phyloP scores from a whole-genome alignment of 35 echinoderm and acorn worm species.

The Lytechinus pictus region DNA sequence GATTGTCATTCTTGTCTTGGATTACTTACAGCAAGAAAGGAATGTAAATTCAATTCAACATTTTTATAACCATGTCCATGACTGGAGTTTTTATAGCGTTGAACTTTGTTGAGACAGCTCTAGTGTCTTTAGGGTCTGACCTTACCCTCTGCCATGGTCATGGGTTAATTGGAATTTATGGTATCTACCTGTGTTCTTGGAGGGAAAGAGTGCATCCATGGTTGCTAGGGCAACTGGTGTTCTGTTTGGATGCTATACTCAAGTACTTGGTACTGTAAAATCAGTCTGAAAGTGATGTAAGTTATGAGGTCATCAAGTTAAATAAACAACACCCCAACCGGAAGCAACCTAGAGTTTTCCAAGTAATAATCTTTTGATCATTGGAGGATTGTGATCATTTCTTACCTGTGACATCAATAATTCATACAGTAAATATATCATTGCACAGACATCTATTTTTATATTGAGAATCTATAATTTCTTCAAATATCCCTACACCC shows the following conservation, averaged over 20 bases:
- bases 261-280: neutral
- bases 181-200: neutral
- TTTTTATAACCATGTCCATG: neutral
- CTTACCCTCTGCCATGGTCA: neutral
- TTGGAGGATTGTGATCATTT: neutral
- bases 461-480: conserved; percentile 16
- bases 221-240: neutral
- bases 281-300: neutral
- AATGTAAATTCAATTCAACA: neutral
- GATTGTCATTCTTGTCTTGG: neutral
- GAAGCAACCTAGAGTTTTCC: neutral
- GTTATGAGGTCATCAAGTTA: neutral
- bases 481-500: neutral
- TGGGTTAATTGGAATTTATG: neutral
- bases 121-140: neutral
- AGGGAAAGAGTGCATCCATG: neutral
- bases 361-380: neutral
- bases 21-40: neutral
- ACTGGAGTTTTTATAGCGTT: neutral
- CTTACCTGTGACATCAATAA: neutral
- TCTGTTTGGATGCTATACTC: neutral
- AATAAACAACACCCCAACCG: neutral
- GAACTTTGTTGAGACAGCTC: neutral
- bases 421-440: neutral
- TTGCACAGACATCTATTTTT: neutral